phyloP scores from a whole-genome alignment of 2,888 invertebrate species.

The Luperina testacea region DNA sequence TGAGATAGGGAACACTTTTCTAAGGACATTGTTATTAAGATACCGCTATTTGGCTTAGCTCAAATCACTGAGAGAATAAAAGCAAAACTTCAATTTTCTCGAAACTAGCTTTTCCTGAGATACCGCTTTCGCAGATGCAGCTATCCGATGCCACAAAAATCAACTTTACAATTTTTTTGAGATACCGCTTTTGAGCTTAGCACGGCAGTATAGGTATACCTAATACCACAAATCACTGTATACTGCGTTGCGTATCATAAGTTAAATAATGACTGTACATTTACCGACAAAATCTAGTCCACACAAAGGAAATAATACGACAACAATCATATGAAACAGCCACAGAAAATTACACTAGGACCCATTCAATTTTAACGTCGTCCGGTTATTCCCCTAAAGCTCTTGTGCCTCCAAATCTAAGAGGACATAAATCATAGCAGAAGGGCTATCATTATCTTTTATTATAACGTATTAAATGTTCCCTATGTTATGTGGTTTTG shows the following conservation, averaged over 20 bases:
- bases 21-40: no score
- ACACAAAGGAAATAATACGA: conserved; percentile 30
- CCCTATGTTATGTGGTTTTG: conserved; percentile 33
- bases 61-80: no score
- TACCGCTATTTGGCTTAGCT: no score
- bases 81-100: no score
- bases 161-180: no score
- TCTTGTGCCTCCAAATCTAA: conserved; percentile 58
- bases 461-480: conserved; percentile 61
- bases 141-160: no score
- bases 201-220: no score
- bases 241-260: background rate
- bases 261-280: background rate
- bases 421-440: conserved; percentile 51
- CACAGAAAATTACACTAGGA: conserved; percentile 31
- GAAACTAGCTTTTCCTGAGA: no score
- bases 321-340: conserved; percentile 34
- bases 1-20: no score
- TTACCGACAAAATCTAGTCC: background rate
- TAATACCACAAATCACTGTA: background rate
- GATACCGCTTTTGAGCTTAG: no score
- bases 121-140: no score
- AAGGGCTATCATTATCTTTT: conserved; percentile 61
- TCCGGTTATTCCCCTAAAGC: conserved; percentile 52
- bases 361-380: conserved; percentile 60